Conservation (phyloP, 2,888 invertebrate species). For the Sycophila texana region DNA sequence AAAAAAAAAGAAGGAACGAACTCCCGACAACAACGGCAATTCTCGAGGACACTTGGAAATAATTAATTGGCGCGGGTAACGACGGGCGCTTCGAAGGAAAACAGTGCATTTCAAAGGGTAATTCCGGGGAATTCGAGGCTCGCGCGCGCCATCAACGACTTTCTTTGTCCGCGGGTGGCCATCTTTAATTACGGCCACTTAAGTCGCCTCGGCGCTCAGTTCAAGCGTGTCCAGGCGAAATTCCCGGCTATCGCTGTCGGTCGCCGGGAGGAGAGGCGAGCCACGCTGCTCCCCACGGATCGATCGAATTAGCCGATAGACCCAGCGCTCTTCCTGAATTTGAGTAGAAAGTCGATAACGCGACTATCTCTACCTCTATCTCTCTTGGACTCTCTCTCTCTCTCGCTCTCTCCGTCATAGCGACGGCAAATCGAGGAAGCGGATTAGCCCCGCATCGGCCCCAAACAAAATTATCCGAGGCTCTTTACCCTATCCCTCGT, state of each 20-base stretch:
- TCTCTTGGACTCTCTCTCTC: too few species aligned
- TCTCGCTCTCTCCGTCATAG: too few species aligned
- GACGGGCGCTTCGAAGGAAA: background rate
- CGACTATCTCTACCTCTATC: background rate
- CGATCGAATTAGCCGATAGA: constrained; percentile 55
- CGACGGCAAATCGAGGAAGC: constrained; percentile 33
- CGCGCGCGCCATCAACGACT: background rate
- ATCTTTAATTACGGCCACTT: constrained; percentile 70
- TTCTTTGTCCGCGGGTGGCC: constrained; percentile 48
- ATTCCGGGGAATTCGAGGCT: background rate
- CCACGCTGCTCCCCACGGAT: constrained; percentile 21
- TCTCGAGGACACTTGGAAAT: background rate
- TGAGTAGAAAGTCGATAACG: constrained; percentile 57
- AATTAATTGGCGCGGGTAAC: background rate
- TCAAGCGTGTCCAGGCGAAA: constrained; percentile 33
- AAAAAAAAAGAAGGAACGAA: too few species aligned
- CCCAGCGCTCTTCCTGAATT: constrained; percentile 43
- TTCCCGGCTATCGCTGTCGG: constrained; percentile 39
- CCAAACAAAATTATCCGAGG: constrained; percentile 45
- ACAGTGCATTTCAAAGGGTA: background rate
- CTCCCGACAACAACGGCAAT: background rate
- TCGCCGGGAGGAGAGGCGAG: background rate
- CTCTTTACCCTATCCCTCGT: too few species aligned
- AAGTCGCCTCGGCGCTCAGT: constrained; percentile 56
- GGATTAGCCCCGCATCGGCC: constrained; percentile 17